Evolutionary conservation across 2,888 invertebrate species (phyloP).

Genomic region (Stegophylla sp.): DNA sequence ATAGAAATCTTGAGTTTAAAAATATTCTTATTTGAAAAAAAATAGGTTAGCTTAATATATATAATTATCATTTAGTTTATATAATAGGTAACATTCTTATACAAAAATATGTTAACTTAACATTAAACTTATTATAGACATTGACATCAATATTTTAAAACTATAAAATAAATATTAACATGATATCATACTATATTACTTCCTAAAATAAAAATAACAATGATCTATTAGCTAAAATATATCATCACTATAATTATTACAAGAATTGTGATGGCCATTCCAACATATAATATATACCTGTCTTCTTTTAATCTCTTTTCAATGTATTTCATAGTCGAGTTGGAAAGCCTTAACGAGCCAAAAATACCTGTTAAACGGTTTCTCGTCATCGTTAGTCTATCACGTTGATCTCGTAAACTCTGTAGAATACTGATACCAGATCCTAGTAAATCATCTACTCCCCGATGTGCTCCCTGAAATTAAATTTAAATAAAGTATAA

Average conservation of each 20-base stretch:
- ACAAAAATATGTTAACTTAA: no score
- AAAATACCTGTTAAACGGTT: conserved; percentile 86
- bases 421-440: conserved; percentile 79
- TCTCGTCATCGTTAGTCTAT: conserved; percentile 85
- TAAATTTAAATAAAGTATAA: background rate
- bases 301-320: conserved; percentile 87
- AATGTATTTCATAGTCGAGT: conserved; percentile 92
- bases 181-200: background rate
- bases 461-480: conserved; percentile 75
- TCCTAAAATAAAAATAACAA: background rate
- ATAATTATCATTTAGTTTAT: background rate
- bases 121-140: no score
- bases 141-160: background rate
- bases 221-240: conserved; percentile 61
- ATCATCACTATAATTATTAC: conserved; percentile 79
- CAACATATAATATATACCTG: conserved; percentile 84
- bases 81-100: no score
- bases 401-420: conserved; percentile 81
- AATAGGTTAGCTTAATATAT: conserved; percentile 4
- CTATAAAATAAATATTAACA: no score
- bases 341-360: conserved; percentile 89
- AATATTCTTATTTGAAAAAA: background rate
- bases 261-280: conserved; percentile 82
- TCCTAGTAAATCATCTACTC: conserved; percentile 86
- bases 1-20: no score